Evolutionary conservation across 2,113 vertebrate species (phyloP).

Genomic region (Saguinus imperator): DNA sequence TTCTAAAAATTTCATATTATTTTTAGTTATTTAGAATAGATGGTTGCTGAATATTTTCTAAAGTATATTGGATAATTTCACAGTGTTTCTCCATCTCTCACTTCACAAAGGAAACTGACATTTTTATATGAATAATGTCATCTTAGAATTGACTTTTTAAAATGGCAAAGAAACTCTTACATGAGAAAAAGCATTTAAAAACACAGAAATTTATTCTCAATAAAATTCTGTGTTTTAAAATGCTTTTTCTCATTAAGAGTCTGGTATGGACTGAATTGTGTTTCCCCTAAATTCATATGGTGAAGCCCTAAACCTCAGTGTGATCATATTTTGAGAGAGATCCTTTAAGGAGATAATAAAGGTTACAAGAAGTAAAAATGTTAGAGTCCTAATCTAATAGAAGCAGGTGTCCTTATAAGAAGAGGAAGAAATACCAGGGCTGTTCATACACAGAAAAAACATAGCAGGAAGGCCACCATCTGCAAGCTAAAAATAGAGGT

Average conservation of each 20-base stretch:
- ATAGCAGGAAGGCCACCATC: background rate
- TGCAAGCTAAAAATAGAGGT: background rate
- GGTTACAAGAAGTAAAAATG: background rate
- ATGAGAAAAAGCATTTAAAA: background rate
- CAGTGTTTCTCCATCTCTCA: background rate
- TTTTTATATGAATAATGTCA: background rate
- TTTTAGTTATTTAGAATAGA: background rate
- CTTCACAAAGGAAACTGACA: background rate
- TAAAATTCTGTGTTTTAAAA: no score
- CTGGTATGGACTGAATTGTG: no score
- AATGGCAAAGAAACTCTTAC: background rate
- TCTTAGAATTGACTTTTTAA: background rate
- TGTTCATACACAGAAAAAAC: background rate
- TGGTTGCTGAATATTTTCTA: background rate
- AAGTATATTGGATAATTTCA: background rate
- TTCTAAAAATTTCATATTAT: background rate
- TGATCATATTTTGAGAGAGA: background rate
- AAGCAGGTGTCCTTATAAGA: background rate
- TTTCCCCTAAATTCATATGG: background rate
- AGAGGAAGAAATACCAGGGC: background rate
- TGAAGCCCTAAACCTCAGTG: background rate
- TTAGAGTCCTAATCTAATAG: background rate
- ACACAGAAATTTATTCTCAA: background rate
- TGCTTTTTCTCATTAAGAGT: no score
- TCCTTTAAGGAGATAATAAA: background rate